These are phyloP conservation scores for Dasyprocta punctata DNA, from an alignment of 2,113 vertebrate genomes.

Conservation along the genomic window DNA sequence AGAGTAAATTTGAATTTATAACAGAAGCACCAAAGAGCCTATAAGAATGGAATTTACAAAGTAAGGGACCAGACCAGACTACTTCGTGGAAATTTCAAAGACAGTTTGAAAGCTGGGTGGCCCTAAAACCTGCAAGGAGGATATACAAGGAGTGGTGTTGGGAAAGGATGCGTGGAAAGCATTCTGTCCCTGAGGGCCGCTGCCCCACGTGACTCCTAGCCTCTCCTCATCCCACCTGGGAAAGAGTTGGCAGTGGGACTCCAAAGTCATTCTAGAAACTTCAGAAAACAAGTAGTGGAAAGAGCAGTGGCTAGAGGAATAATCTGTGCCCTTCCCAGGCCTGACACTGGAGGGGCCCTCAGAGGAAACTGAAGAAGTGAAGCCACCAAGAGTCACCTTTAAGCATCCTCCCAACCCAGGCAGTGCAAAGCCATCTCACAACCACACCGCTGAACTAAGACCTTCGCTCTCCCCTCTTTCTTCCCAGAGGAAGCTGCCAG, in stretches of 20 bases:
- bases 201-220: neutral
- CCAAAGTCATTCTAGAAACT: neutral
- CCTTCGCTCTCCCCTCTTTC: neutral
- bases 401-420: neutral
- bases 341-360: neutral
- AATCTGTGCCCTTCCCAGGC: neutral
- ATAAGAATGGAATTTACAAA: constrained; percentile 30
- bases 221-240: neutral
- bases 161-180: neutral
- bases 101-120: neutral
- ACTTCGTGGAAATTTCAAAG: neutral
- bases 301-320: neutral
- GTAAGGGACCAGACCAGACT: neutral
- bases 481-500: neutral
- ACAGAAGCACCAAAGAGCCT: neutral
- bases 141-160: no score
- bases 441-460: neutral
- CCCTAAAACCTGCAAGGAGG: neutral
- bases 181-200: neutral
- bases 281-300: neutral
- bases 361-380: neutral
- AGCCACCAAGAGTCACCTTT: neutral
- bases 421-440: neutral
- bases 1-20: constrained; percentile 6
- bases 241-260: neutral